Conservation (phyloP, 2,888 invertebrate species). For the Achlya flavicornis region DNA sequence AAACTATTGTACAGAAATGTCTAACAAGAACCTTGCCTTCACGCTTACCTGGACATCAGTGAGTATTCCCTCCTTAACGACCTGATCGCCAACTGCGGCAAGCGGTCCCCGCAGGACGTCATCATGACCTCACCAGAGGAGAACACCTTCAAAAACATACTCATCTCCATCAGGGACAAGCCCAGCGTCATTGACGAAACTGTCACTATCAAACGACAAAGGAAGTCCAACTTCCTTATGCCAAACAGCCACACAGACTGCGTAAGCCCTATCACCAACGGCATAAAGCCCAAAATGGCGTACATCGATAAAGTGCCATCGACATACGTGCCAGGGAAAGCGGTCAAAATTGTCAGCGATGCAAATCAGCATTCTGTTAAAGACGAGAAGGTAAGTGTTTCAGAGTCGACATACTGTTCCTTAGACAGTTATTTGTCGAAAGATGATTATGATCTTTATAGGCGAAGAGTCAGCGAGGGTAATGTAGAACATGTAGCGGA, state of each 20-base stretch:
- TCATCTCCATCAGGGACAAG: slow-evolving; percentile 71
- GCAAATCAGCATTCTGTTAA: slow-evolving; percentile 67
- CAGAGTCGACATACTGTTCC: slow-evolving; percentile 64
- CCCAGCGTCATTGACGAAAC: slow-evolving; percentile 70
- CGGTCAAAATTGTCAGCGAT: slow-evolving; percentile 88
- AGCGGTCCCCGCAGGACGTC: slow-evolving; percentile 76
- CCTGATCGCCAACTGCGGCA: slow-evolving; percentile 59
- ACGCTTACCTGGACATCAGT: slow-evolving; percentile 69
- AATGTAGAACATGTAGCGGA: slow-evolving; percentile 56
- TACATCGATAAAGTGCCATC: slow-evolving; percentile 69
- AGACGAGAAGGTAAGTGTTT: slow-evolving; percentile 68
- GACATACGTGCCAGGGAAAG: slow-evolving; percentile 87
- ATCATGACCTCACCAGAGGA: slow-evolving; percentile 79
- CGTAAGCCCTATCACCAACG: slow-evolving; percentile 59
- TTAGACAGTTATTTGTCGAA: slow-evolving; percentile 84
- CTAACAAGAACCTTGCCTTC: slow-evolving; percentile 39
- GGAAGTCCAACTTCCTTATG: slow-evolving; percentile 67
- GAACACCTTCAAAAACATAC: slow-evolving; percentile 71
- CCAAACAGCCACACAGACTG: slow-evolving; percentile 64
- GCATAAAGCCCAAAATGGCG: slow-evolving; percentile 71
- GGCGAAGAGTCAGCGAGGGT: slow-evolving; percentile 70
- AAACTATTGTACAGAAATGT: slow-evolving; percentile 34
- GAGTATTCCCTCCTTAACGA: slow-evolving; percentile 74
- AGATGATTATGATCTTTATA: slow-evolving; percentile 69
- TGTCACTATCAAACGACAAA: slow-evolving; percentile 63